Evolutionary conservation across 1,140 invertebrate genomes (phyloP).

Genomic region (Drosophila teissieri): DNA sequence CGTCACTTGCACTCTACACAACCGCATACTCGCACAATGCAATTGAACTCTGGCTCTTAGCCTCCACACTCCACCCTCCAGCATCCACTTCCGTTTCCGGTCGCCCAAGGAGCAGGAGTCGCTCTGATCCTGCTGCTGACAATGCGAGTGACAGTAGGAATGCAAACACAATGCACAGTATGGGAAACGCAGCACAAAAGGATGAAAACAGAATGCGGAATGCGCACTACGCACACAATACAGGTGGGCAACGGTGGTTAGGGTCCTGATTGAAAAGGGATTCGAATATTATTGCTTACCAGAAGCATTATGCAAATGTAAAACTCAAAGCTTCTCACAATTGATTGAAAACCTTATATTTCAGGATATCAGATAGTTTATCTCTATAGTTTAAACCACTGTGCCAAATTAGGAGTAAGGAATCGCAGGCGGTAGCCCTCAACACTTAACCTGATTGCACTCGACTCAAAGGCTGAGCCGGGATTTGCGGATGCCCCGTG

Average conservation of each 20-base stretch:
- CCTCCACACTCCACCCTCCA: constrained; percentile 11
- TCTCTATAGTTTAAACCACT: not conserved
- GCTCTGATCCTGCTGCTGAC: constrained; percentile 59
- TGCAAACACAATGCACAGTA: constrained; percentile 65
- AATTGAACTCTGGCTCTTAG: constrained; percentile 58
- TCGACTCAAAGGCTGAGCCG: constrained; percentile 55
- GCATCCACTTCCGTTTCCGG: constrained; percentile 38
- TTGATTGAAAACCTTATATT: no score
- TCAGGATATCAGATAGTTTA: no score
- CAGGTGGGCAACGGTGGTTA: constrained; percentile 49
- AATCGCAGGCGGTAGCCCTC: constrained; percentile 54
- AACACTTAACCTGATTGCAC: constrained; percentile 73
- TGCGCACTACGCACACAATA: constrained; percentile 30
- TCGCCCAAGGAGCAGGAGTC: constrained; percentile 1
- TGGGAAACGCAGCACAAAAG: constrained; percentile 30
- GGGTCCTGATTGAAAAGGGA: not conserved
- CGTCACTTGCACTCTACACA: constrained; percentile 45
- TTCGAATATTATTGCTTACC: no score
- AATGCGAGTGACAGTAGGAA: constrained; percentile 67
- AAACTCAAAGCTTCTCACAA: no score
- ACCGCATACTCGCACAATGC: constrained; percentile 20
- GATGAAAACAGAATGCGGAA: constrained; percentile 50
- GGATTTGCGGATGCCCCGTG: constrained; percentile 61
- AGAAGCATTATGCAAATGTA: no score
- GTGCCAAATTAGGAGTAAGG: constrained; percentile 22